A percentile compares a stretch with the other conserved stretches of the same genome.
Evolutionary conservation across 2,113 vertebrate genomes (phyloP).

Genomic region (Brienomyrus longianalis): DNA sequence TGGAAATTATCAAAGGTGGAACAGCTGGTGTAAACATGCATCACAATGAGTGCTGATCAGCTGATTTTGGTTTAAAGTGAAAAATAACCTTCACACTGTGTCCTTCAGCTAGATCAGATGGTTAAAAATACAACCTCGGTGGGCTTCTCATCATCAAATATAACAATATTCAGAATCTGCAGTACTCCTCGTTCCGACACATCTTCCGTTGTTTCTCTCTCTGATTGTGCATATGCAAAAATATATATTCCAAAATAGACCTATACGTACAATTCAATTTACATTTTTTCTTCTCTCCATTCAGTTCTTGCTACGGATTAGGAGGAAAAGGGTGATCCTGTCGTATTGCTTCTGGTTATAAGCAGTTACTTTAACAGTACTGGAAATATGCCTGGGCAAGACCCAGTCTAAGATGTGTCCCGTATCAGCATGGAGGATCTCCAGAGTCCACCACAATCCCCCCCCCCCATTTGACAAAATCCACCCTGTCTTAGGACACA

Average conservation of each 20-base stretch:
- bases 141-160: background rate
- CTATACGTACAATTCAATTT: background rate
- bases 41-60: background rate
- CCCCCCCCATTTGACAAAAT: background rate
- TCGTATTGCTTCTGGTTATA: background rate
- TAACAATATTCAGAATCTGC: background rate
- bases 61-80: background rate
- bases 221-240: background rate
- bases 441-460: background rate
- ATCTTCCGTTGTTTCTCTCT: background rate
- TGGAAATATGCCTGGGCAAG: background rate
- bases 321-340: background rate
- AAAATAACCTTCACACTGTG: background rate
- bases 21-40: background rate
- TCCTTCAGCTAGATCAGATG: background rate
- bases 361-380: background rate
- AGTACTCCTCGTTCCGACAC: background rate
- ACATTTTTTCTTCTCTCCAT: background rate
- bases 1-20: background rate
- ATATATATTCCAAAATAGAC: background rate
- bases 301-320: background rate
- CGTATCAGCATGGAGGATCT: background rate
- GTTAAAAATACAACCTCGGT: background rate
- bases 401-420: background rate
- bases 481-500: no score